Base-by-base conservation (phyloP, 2,797 vertebrate species). In the Erithacus rubecula region DNA sequence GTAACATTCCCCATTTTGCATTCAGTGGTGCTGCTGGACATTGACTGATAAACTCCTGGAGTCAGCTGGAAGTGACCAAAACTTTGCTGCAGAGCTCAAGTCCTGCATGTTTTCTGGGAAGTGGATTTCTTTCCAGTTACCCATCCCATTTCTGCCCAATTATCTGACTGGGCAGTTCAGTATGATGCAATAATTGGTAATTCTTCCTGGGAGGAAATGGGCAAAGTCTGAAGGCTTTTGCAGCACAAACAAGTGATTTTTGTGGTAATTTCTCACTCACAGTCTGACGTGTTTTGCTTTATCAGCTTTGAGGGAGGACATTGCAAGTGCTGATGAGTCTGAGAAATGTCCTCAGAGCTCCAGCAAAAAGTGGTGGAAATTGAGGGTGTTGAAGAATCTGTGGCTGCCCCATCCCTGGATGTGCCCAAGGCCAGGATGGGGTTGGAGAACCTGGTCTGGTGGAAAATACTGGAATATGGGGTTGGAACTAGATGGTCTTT, bases 1-100 rank as follows among this genome's bases (percentile, higher is more conserved):
- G 21, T 18, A 26, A 1, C 0, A 1, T n/a, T 59, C 9, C 16
- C 9, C 4, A 3, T 34, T 9, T 3, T 8, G 9, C 29, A 1
- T 15, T 64, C 59, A 32, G 19, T 32, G 52, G 52, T 53, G 30
- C 30, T 53, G 52, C 8, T 53, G 30, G 52, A 21, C 30, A 53
- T 53, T 21, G 52, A 32, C 30, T 32, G 18, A 53, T 53, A 32
- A n/a, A 14, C 21, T 55, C 14, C 29, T 76, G 39, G 30, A 71
- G 39, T 43, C 39, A 53, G 10, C 17, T 24, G n/a, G 32, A 47
- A 83, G 43, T 15, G 12, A 9, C 60, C n/a, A 78, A 62, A 86
- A 22, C 14, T 5, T 83, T 36, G 24, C 15, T 82, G 68, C 51
- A 58, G 4, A 80, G 36, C 43, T 43, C 0, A 64, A 71, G 27